Evolutionary conservation across 1,140 invertebrate genomes (phyloP).

Genomic region (Lepidostoma basale): DNA sequence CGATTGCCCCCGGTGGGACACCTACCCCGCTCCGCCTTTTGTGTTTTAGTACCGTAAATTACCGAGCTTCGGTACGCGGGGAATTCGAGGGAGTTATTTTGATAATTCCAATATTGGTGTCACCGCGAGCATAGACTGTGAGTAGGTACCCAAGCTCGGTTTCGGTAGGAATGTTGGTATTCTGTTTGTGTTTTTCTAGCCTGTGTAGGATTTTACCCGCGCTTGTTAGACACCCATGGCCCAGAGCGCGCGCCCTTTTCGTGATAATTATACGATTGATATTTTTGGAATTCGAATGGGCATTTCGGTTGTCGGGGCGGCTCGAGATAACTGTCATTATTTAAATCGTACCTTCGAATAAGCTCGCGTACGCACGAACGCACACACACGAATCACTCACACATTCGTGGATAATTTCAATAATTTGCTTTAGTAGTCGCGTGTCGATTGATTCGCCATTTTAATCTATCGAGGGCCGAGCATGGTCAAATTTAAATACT

Average conservation of each 20-base stretch:
- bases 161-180: conserved; percentile 7
- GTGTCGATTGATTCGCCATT: conserved; percentile 15
- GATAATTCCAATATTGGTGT: conserved; percentile 46
- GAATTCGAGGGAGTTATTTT: conserved; percentile 44
- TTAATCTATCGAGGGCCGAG: conserved; percentile 11
- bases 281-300: conserved; percentile 42
- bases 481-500: too few species aligned
- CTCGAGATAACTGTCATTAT: conserved; percentile 37
- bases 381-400: background rate
- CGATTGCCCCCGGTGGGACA: conserved; percentile 16
- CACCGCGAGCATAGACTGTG: conserved; percentile 18
- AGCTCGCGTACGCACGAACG: background rate
- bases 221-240: background rate
- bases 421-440: conserved; percentile 12
- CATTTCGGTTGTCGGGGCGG: background rate
- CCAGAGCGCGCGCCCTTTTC: conserved; percentile 15
- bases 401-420: conserved; percentile 1
- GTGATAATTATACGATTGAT: conserved; percentile 40
- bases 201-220: conserved; percentile 1
- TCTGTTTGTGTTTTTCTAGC: conserved; percentile 20
- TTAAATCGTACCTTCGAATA: background rate
- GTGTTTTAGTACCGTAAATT: conserved; percentile 36
- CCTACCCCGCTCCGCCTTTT: conserved; percentile 27
- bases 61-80: conserved; percentile 29
- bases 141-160: background rate